Evolutionary conservation across 2,888 invertebrate species (phyloP).

Genomic region (Galerucella calmariensis): DNA sequence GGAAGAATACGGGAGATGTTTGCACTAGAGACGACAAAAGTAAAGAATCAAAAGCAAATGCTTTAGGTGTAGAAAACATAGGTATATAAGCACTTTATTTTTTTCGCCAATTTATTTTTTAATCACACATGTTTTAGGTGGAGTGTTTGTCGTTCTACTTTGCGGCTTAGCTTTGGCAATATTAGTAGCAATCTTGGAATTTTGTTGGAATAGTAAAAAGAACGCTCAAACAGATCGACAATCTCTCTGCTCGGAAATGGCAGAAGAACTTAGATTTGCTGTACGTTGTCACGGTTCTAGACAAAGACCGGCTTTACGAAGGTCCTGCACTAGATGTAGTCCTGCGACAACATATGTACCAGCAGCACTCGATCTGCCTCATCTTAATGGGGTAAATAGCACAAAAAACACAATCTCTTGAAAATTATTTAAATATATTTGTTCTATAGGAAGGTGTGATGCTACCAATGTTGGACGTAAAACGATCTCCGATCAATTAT

Average conservation of each 20-base stretch:
- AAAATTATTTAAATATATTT: neutral
- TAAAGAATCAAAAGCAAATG: conserved; percentile 93
- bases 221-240: conserved; percentile 85
- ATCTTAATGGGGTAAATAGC: conserved; percentile 67
- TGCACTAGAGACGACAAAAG: conserved; percentile 89
- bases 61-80: conserved; percentile 89
- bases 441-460: conserved; percentile 70
- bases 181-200: conserved; percentile 92
- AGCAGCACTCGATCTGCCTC: conserved; percentile 69
- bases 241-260: conserved; percentile 95
- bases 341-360: conserved; percentile 82
- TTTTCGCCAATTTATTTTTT: neutral
- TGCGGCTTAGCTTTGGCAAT: conserved; percentile 92
- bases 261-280: conserved; percentile 90
- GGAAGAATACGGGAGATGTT: conserved; percentile 95
- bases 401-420: neutral
- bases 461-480: conserved; percentile 74
- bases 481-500: conserved; percentile 72
- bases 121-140: conserved; percentile 70
- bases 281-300: conserved; percentile 87
- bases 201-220: conserved; percentile 93
- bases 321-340: conserved; percentile 81
- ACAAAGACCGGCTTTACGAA: conserved; percentile 81
- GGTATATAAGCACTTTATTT: conserved; percentile 65
- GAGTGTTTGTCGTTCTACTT: conserved; percentile 95